Percentiles rank a stretch among this genome's conserved stretches.
These are phyloP conservation scores for Lagocephalus sceleratus DNA, from an alignment of 2,797 vertebrate genomes.

Conservation along the genomic window DNA sequence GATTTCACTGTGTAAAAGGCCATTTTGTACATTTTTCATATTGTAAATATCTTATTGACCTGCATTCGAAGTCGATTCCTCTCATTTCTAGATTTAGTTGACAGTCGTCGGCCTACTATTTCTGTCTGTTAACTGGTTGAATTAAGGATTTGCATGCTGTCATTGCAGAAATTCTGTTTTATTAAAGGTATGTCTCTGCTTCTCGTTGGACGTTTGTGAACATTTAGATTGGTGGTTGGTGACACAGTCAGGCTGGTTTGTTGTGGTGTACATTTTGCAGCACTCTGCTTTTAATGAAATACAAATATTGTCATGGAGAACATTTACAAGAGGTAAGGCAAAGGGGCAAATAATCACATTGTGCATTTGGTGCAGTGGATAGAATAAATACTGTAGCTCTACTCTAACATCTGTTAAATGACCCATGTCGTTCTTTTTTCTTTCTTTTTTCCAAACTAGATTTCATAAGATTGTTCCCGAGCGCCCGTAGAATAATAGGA, in stretches of 20 bases:
- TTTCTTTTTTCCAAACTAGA: neutral
- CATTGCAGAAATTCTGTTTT: slow-evolving; percentile 72
- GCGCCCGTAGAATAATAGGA: slow-evolving; percentile 22
- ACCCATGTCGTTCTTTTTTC: slow-evolving; percentile 50
- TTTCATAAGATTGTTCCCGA: slow-evolving; percentile 31
- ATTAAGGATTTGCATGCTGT: slow-evolving; percentile 78
- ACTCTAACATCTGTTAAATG: slow-evolving; percentile 57
- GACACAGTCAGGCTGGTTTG: slow-evolving; percentile 47
- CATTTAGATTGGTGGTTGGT: slow-evolving; percentile 34
- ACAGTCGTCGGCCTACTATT: slow-evolving; percentile 65
- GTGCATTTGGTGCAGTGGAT: slow-evolving; percentile 74
- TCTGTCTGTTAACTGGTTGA: slow-evolving; percentile 74
- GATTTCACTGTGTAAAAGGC: slow-evolving; percentile 66
- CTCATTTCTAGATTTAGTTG: slow-evolving; percentile 75
- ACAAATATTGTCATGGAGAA: slow-evolving; percentile 58
- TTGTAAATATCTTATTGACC: slow-evolving; percentile 72
- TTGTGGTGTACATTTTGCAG: slow-evolving; percentile 61
- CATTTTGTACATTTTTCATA: slow-evolving; percentile 77
- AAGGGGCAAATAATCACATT: slow-evolving; percentile 56
- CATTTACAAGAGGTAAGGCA: slow-evolving; percentile 40
- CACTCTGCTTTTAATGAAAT: slow-evolving; percentile 63
- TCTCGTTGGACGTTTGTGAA: slow-evolving; percentile 64
- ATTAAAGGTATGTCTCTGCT: slow-evolving; percentile 73
- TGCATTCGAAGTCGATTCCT: slow-evolving; percentile 59
- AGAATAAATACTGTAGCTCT: slow-evolving; percentile 73